Percentiles rank a stretch among this genome's conserved stretches.
Conservation (phyloP, 1,140 invertebrate species). For the Atopsyche davidsoni region DNA sequence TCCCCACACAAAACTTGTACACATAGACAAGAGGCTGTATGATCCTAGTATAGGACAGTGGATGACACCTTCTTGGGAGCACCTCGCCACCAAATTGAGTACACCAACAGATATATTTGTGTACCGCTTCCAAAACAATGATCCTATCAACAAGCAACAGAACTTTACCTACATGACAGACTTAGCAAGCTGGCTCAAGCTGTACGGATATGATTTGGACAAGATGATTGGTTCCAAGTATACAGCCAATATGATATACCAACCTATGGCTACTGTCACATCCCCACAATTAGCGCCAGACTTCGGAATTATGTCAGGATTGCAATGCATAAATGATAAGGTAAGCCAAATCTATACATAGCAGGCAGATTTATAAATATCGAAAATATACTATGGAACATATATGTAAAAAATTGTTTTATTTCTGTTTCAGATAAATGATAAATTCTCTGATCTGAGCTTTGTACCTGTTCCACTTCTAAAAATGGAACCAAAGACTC, state of each 20-base stretch:
- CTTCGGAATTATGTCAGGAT: constrained; percentile 80
- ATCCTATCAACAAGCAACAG: constrained; percentile 78
- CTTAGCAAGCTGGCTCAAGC: constrained; percentile 73
- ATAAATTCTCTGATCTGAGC: constrained; percentile 73
- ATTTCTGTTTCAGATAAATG: constrained; percentile 54
- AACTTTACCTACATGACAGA: constrained; percentile 78
- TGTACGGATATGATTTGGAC: constrained; percentile 82
- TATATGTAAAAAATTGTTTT: neutral
- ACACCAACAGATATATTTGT: constrained; percentile 85
- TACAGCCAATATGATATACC: constrained; percentile 68
- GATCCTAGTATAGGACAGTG: constrained; percentile 90
- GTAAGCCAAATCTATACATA: constrained; percentile 36
- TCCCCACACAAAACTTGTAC: constrained; percentile 76
- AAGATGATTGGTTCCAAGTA: constrained; percentile 80
- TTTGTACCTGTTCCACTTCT: constrained; percentile 76
- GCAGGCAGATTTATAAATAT: neutral
- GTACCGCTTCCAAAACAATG: constrained; percentile 87
- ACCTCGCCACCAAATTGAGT: constrained; percentile 70
- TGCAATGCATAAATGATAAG: constrained; percentile 81
- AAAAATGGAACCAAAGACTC: constrained; percentile 76
- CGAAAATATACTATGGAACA: neutral
- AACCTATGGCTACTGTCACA: constrained; percentile 68
- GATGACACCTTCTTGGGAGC: constrained; percentile 90
- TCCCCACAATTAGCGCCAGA: constrained; percentile 72
- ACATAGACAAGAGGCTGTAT: constrained; percentile 79